Evolutionary conservation across 2,888 invertebrate species (phyloP), one percentile per base, ranked within the genome.

Genomic region (Meteorus colon): DNA sequence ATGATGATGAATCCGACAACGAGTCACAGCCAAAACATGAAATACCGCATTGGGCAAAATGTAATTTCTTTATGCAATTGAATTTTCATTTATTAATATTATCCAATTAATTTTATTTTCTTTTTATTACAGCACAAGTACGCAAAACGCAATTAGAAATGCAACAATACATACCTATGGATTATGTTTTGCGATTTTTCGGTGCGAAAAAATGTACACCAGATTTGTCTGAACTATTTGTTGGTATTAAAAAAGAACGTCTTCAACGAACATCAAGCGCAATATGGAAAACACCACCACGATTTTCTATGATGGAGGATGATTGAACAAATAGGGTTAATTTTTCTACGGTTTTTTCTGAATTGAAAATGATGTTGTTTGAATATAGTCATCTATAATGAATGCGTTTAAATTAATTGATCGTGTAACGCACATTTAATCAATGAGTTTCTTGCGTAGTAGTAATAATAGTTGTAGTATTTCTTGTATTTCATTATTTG

Each of bases 201-300:
- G 86, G 86, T 67, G 81, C 85, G 0, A 84, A 79, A 60, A 86
- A 83, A 73, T 89, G 87, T 87, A 92, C 92, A 2, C 93, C 94
- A 0, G 93, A 95, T 91, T 90, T 95, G 77, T 89, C 91, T 74
- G 92, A 92, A 78, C 92, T 95, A 67, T 95, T 95, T 91, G 93
- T 93, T 51, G 89, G 90, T 78, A 94, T 95, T 80, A 94, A 94
- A 88, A 92, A 92, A 68, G 90, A 90, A 66, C 91, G 92, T 59
- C 90, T 95, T 83, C 93, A 93, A 87, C 91, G 95, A 60, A 94
- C 94, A 55, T 95, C 95, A 0, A 94, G 94, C 83, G 95, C 94
- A 60, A 91, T 94, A 73, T 95, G 95, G 95, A 92, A 93, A 81
- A 93, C 94, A 12, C 94, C 95, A 65, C 94, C 94, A 1, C 89